phyloP scores from a whole-genome alignment of 1,140 invertebrate species.

The Diachasma alloeum region DNA sequence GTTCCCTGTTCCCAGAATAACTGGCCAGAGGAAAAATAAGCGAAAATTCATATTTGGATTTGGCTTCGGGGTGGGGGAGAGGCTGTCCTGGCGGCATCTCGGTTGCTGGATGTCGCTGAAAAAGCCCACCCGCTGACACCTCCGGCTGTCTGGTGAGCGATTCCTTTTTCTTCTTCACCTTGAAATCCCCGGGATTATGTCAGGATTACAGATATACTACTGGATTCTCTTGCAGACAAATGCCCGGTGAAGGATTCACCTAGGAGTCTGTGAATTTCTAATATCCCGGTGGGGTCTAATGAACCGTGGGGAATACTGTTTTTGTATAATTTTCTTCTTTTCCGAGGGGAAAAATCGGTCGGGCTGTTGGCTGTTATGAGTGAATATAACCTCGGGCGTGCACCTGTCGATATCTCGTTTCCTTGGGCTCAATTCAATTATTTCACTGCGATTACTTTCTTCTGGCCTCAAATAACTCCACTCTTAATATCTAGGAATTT shows the following conservation, averaged over 20 bases:
- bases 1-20: neutral
- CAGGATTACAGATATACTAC: slow-evolving; percentile 36
- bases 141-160: slow-evolving; percentile 25
- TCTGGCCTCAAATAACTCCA: neutral
- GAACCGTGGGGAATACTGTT: neutral
- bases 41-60: slow-evolving; percentile 6
- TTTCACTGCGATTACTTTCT: neutral
- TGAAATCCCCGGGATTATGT: slow-evolving; percentile 44
- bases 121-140: slow-evolving; percentile 38
- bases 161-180: neutral
- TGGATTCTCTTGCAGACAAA: neutral
- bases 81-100: neutral
- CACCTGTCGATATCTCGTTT: neutral
- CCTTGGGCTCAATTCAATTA: neutral
- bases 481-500: neutral
- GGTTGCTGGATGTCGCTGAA: neutral
- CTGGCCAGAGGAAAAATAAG: neutral
- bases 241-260: neutral
- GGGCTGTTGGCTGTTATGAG: neutral
- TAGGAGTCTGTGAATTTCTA: neutral
- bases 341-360: neutral
- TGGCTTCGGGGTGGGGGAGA: neutral
- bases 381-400: neutral
- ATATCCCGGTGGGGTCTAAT: neutral
- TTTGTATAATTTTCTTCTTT: neutral